Base-by-base conservation (phyloP, 2,113 vertebrate genomes). In the Pseudorhombus dupliciocellatus region DNA sequence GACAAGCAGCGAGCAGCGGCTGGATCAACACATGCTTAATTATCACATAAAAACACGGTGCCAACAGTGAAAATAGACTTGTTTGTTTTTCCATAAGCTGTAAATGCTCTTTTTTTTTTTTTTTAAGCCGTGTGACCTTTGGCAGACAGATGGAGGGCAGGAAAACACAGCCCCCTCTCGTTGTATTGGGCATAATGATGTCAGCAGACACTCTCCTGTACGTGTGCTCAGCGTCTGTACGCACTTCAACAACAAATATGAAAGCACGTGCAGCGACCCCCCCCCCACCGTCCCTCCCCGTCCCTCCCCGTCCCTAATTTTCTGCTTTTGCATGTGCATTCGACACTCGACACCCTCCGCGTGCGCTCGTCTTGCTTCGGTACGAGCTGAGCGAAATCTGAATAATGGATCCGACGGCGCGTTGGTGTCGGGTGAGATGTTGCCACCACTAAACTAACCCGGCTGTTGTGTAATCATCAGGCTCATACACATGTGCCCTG, bases 391-490 rank as follows among this genome's bases (percentile, higher is more conserved):
- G 57, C n/a, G 1, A 81, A 69, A 62, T 76, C 83, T 88, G 76
- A 90, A 90, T 92, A 88, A 91, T 85, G 70, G 30, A 88, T 60
- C 20, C 30, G 51, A 70, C 9, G 8, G 50, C 1, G 1, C 4
- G 34, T 58, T 71, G 80, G 86, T 87, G 80, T 86, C 69, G n/a
- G 75, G 62, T 81, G 75, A 85, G 86, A 81, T 16, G 9, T 24
- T 8, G 54, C 21, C 18, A 80, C 83, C 58, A 50, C 72, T 72
- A 51, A 77, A 65, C 57, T 42, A 63, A 62, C 46, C 55, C 6
- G 28, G 44, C 60, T 75, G 72, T 88, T 92, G 87, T 85, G 83
- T 90, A 91, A 92, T 90, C 83, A 84, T 79, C 81, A 84, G 81
- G 77, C 80, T 84, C 79, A 75, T 31, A 30, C 83, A 75, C 86